These are phyloP conservation scores for Cinclus mexicanus DNA, from an alignment of 2,113 vertebrate species.

Conservation along the genomic window DNA sequence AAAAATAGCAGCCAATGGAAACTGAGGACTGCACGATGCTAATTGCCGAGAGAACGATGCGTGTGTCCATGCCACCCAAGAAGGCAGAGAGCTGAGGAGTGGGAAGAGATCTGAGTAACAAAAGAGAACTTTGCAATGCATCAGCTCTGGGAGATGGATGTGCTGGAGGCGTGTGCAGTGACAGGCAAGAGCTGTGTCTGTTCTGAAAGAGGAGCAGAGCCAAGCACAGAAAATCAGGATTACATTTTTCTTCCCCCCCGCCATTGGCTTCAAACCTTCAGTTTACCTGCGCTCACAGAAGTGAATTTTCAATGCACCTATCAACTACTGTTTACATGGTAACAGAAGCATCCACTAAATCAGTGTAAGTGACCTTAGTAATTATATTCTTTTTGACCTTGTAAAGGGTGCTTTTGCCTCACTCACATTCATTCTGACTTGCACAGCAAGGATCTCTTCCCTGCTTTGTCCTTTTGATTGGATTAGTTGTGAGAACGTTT, in stretches of 20 bases:
- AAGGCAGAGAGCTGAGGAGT: constrained; percentile 34
- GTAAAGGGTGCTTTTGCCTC: neutral
- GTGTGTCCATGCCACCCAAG: neutral
- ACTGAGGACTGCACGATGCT: neutral
- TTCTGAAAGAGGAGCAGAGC: neutral
- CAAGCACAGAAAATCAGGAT: neutral
- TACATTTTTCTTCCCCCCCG: too few relatives aligned
- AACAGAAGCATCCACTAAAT: neutral
- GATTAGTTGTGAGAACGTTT: neutral
- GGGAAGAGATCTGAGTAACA: constrained; percentile 34
- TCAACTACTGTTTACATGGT: neutral
- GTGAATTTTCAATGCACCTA: neutral
- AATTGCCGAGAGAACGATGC: neutral
- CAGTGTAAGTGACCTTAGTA: neutral
- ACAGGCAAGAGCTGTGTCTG: constrained; percentile 30
- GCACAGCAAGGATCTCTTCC: neutral
- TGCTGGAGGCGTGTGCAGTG: constrained; percentile 34
- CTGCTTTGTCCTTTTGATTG: neutral
- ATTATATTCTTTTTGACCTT: neutral
- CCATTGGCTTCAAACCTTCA: neutral
- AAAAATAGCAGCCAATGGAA: constrained; percentile 32
- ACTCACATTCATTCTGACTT: neutral
- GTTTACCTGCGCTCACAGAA: neutral
- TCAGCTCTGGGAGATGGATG: constrained; percentile 23
- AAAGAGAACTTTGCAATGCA: constrained; percentile 44